A percentile compares a stretch with the other conserved stretches of the same genome.
These are phyloP conservation scores for Alauda arvensis DNA, from an alignment of 2,797 vertebrate genomes.

Conservation along the genomic window DNA sequence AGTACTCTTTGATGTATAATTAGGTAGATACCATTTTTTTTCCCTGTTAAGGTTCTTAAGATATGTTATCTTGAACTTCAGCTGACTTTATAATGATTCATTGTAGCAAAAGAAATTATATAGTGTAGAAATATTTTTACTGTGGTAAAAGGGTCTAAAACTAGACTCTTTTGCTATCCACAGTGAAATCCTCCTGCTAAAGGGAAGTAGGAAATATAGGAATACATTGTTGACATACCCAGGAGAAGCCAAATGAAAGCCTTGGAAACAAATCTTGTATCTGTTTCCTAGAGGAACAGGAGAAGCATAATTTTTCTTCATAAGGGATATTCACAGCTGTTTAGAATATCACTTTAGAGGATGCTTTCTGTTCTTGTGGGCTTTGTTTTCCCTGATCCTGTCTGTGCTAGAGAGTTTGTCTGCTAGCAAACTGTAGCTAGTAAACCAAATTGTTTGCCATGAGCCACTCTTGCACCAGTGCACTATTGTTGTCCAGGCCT, in stretches of 20 bases:
- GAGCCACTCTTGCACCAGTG: not conserved
- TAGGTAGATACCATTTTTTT: conserved; percentile 38
- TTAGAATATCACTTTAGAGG: not conserved
- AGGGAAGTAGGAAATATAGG: not conserved
- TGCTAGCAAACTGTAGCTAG: not conserved
- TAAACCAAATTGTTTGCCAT: not conserved
- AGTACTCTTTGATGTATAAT: conserved; percentile 65
- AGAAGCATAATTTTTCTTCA: not conserved
- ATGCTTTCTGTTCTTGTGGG: not conserved
- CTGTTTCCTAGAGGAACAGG: not conserved
- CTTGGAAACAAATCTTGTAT: not conserved
- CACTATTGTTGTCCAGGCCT: not conserved
- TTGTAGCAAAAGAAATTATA: conserved; percentile 32
- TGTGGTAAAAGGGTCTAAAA: conserved; percentile 1
- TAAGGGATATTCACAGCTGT: not conserved
- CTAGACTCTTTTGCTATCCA: not conserved
- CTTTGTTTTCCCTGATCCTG: not conserved
- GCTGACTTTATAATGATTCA: conserved; percentile 40
- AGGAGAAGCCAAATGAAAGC: not conserved
- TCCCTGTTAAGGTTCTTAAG: conserved; percentile 53
- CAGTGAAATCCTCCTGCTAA: not conserved
- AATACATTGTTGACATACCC: not conserved
- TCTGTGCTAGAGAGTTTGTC: not conserved
- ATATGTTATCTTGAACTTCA: conserved; percentile 50
- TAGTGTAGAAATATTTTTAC: conserved; percentile 7